phyloP scores from a whole-genome alignment of 2,888 invertebrate species.

The Cosmia pyralina region DNA sequence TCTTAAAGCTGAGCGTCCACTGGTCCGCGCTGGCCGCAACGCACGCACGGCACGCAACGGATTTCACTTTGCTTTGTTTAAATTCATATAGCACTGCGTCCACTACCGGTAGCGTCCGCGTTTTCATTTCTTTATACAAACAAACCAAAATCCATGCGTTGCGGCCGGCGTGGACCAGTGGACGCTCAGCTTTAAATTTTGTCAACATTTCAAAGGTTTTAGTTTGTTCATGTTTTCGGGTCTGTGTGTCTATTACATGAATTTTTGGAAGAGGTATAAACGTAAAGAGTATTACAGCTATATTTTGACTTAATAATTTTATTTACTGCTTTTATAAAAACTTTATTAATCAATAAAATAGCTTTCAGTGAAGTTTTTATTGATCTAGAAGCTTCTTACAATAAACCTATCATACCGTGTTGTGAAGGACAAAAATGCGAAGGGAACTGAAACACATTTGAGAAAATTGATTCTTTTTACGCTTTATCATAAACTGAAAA shows the following conservation, averaged over 20 bases:
- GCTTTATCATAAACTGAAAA: slow-evolving; percentile 35
- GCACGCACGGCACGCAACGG: too few relatives aligned
- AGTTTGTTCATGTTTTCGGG: background rate
- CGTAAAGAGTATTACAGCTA: too few relatives aligned
- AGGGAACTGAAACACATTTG: slow-evolving; percentile 13
- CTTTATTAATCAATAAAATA: too few relatives aligned
- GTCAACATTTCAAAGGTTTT: background rate
- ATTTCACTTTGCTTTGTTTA: too few relatives aligned
- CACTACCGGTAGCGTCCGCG: too few relatives aligned
- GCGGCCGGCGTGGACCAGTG: too few relatives aligned
- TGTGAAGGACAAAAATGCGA: background rate
- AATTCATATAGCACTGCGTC: too few relatives aligned
- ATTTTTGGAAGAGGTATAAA: background rate
- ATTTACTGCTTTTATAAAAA: background rate
- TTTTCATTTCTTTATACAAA: too few relatives aligned
- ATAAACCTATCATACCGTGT: background rate
- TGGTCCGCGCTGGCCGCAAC: too few relatives aligned
- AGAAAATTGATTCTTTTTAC: slow-evolving; percentile 40
- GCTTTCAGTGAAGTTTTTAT: background rate
- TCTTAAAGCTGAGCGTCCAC: background rate
- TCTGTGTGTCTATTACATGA: background rate
- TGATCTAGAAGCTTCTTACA: background rate
- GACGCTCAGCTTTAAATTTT: too few relatives aligned
- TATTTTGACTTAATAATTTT: background rate
- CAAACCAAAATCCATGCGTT: too few relatives aligned